These are phyloP conservation scores for Raja brachyura DNA, from an alignment of 2,113 vertebrate species.

Conservation along the genomic window DNA sequence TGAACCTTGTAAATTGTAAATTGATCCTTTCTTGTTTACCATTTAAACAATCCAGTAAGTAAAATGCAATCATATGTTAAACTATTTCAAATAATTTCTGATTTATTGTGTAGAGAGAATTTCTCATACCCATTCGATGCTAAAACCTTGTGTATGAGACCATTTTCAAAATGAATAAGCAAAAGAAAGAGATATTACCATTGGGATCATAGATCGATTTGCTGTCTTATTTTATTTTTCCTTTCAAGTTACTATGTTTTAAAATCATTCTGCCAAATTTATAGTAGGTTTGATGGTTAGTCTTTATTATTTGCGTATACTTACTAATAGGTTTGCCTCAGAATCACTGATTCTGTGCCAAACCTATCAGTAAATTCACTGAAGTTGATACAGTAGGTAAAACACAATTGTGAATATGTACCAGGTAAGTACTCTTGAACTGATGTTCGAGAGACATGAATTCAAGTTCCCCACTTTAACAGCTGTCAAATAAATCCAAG, in stretches of 20 bases:
- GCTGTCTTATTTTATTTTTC: neutral
- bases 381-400: neutral
- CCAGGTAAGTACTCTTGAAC: no score
- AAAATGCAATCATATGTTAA: constrained; percentile 14
- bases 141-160: neutral
- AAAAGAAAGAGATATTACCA: neutral
- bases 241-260: neutral
- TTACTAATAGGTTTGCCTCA: no score
- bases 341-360: neutral
- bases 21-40: neutral
- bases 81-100: neutral
- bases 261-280: neutral
- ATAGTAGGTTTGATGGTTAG: neutral
- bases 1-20: neutral
- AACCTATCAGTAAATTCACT: neutral
- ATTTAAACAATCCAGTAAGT: neutral
- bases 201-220: neutral
- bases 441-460: no score
- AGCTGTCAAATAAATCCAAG: no score
- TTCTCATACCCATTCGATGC: neutral
- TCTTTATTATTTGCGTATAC: no score
- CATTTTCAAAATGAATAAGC: constrained; percentile 9
- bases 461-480: no score
- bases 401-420: no score
- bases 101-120: neutral